Percentiles rank a stretch among this genome's conserved stretches.
phyloP scores from a whole-genome alignment of 2,797 vertebrate genomes.

The Corythornis leucogaster region DNA sequence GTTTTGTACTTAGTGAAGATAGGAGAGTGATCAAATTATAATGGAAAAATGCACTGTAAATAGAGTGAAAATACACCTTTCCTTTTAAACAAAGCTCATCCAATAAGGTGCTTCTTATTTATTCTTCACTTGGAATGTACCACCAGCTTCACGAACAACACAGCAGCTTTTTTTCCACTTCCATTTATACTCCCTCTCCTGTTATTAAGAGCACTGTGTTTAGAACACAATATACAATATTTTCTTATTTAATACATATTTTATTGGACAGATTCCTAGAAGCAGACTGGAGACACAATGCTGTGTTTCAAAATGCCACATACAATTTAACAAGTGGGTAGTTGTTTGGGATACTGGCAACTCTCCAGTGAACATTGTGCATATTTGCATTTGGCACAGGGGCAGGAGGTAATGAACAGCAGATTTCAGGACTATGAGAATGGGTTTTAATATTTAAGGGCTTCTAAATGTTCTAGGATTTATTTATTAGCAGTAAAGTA shows the following conservation, averaged over 20 bases:
- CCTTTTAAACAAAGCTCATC: background rate
- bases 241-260: conserved; percentile 57
- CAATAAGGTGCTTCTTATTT: background rate
- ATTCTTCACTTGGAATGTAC: background rate
- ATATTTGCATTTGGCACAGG: conserved; percentile 21
- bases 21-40: background rate
- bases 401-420: background rate
- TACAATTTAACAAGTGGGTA: conserved; percentile 34
- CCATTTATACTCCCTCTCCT: background rate
- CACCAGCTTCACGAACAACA: background rate
- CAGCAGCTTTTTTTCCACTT: background rate
- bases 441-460: background rate
- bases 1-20: background rate
- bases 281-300: background rate
- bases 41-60: background rate
- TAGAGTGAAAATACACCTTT: background rate
- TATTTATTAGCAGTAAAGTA: background rate
- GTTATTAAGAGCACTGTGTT: background rate
- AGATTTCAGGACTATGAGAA: background rate
- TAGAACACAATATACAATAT: conserved; percentile 44
- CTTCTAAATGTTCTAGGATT: background rate
- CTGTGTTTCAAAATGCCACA: conserved; percentile 37
- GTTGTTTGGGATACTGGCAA: conserved; percentile 20
- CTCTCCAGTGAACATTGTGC: conserved; percentile 10
- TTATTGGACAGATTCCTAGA: conserved; percentile 12